Percentiles rank a stretch among this genome's conserved stretches.
phyloP scores from a whole-genome alignment of 2,888 invertebrate genomes.

The Erebia aethiops region DNA sequence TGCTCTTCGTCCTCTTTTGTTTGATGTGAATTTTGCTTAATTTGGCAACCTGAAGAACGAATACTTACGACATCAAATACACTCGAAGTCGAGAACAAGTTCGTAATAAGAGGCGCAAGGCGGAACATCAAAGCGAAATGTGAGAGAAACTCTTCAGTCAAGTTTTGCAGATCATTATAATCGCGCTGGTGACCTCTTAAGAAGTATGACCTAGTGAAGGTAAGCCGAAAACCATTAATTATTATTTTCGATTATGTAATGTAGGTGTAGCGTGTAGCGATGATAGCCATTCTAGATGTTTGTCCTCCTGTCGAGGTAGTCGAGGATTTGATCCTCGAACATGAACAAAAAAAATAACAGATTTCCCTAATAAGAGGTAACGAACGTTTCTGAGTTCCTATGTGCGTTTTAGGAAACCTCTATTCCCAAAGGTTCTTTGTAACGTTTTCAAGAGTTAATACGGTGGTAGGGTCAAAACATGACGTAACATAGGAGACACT shows the following conservation, averaged over 20 bases:
- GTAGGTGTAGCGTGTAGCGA: too few relatives aligned
- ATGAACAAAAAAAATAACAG: too few relatives aligned
- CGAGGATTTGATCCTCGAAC: too few relatives aligned
- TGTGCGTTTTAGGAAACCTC: too few relatives aligned
- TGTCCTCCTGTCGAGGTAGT: too few relatives aligned
- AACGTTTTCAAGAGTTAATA: too few relatives aligned
- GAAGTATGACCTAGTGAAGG: conserved; percentile 20
- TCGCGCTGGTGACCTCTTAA: conserved; percentile 33
- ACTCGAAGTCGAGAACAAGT: conserved; percentile 29
- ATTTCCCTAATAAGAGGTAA: too few relatives aligned
- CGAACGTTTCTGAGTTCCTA: too few relatives aligned
- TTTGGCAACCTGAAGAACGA: conserved; percentile 24
- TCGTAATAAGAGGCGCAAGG: conserved; percentile 35
- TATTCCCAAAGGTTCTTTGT: too few relatives aligned
- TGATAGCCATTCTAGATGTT: too few relatives aligned
- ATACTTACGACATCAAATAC: conserved; percentile 32
- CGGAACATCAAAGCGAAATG: conserved; percentile 37
- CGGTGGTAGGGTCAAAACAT: too few relatives aligned
- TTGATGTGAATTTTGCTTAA: conserved; percentile 21
- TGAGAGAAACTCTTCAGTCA: conserved; percentile 33
- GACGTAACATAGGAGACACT: too few relatives aligned
- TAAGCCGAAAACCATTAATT: conserved; percentile 1
- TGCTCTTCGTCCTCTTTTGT: conserved; percentile 9
- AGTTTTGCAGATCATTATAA: conserved; percentile 36
- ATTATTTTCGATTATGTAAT: background rate